Base-by-base conservation (phyloP, 2,888 invertebrate genomes). In the Allolobophora icterica region DNA sequence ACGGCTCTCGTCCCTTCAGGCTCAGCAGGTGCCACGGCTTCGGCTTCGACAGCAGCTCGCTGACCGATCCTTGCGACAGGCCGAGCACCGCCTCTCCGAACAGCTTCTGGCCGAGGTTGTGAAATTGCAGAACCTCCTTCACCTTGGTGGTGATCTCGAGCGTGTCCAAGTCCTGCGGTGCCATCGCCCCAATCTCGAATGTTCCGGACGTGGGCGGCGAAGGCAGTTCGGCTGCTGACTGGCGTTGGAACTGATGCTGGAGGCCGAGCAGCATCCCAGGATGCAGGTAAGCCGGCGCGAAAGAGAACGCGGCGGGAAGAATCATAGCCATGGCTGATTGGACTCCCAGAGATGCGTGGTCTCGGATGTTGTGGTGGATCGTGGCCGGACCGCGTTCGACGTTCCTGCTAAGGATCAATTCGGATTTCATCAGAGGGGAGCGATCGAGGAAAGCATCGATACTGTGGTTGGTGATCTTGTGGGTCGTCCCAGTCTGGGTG, bases 1-100 rank as follows among this genome's bases (percentile, higher is more conserved):
- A 95, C 45, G 95, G 95, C 93, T 99, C 99, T 52, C 99, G 96
- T 0, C 99, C 99, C 95, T 99, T 99, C 95, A 99, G 98, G 95
- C 98, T 99, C 91, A 99, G 96, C 98, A 99, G 98, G 95, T 98
- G 98, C 99, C 99, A 99, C 0, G 99, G 99, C 94, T 99, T 99
- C 11, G 99, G 99, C 95, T 99, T 99, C 92, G 99, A 98, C 17
- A 99, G 96, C 92, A 99, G 96, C 95, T 99, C 99, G 94, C 98
- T 99, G 24, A 99, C 99, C 4, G 99, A 95, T 71, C 95, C 99
- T 96, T 99, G 99, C 0, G 98, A 98, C 45, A 99, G 96, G 0
- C 99, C 99, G 30, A 99, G 96, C 8, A 99, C 99, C 0, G 98
- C 98, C 96, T 99, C 99, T 21, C 99, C 99, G 94, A 99, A 99